Evolutionary conservation across 1,140 invertebrate species (phyloP).

Genomic region (Scaptomyza montana): DNA sequence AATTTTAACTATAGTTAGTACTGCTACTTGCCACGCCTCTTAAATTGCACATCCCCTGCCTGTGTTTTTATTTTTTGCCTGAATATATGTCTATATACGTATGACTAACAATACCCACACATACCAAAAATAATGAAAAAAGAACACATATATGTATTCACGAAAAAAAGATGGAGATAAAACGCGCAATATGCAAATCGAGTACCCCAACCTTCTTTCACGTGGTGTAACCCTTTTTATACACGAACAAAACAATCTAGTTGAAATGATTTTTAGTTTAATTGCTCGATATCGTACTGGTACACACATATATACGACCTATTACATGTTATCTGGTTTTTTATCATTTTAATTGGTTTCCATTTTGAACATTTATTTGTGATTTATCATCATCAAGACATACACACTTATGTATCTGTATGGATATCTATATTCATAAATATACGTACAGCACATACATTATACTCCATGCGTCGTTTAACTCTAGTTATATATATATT

Average conservation of each 20-base stretch:
- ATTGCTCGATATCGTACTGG: constrained; percentile 55
- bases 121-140: constrained; percentile 9
- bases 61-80: background rate
- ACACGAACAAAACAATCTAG: constrained; percentile 22
- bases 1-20: constrained; percentile 29
- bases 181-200: constrained; percentile 24
- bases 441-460: constrained; percentile 23
- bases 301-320: constrained; percentile 6
- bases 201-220: background rate
- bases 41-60: constrained; percentile 29
- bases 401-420: constrained; percentile 33
- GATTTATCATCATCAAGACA: constrained; percentile 69
- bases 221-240: constrained; percentile 14
- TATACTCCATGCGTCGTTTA: constrained; percentile 36
- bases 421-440: constrained; percentile 5
- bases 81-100: constrained; percentile 11
- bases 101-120: constrained; percentile 10
- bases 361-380: constrained; percentile 71
- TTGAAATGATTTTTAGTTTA: constrained; percentile 44
- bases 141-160: background rate
- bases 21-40: constrained; percentile 43
- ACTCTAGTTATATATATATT: constrained; percentile 12
- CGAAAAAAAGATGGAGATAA: constrained; percentile 24
- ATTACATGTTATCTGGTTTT: constrained; percentile 42
- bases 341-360: constrained; percentile 69